These are phyloP conservation scores for Delphinus delphis DNA, from an alignment of 2,113 vertebrate genomes.

Conservation along the genomic window DNA sequence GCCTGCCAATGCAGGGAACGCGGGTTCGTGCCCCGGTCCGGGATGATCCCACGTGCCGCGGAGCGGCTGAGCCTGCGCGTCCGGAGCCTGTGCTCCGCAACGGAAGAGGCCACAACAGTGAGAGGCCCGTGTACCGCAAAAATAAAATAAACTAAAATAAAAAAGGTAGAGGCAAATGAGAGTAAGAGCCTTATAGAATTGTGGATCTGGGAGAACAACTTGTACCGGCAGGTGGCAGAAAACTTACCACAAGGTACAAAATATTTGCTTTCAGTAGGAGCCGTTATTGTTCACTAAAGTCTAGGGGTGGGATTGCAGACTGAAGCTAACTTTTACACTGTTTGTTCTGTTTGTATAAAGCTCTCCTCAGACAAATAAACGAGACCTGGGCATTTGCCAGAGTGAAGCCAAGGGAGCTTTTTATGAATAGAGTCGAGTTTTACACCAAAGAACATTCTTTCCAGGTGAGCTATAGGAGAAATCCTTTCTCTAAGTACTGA, in stretches of 20 bases:
- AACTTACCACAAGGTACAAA: background rate
- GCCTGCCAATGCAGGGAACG: too few species aligned
- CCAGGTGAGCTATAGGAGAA: slow-evolving; percentile 57
- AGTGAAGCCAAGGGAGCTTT: slow-evolving; percentile 34
- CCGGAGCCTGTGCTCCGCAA: too few species aligned
- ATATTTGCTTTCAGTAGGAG: background rate
- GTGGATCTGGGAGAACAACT: slow-evolving; percentile 41
- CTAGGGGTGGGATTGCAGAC: background rate
- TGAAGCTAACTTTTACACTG: slow-evolving; percentile 31
- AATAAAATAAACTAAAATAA: too few species aligned
- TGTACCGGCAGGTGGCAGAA: slow-evolving; percentile 33
- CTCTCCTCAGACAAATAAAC: slow-evolving; percentile 22
- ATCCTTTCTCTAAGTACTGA: slow-evolving; percentile 4
- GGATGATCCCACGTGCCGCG: too few species aligned
- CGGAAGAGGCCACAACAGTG: too few species aligned
- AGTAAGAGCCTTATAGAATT: slow-evolving; percentile 14
- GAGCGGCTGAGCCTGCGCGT: too few species aligned
- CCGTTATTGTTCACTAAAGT: background rate
- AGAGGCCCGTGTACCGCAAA: too few species aligned
- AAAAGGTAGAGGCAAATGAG: slow-evolving; percentile 1
- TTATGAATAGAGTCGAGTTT: slow-evolving; percentile 40
- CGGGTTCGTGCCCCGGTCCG: too few species aligned
- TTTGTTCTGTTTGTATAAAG: slow-evolving; percentile 24
- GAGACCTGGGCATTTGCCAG: slow-evolving; percentile 27
- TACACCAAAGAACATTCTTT: slow-evolving; percentile 53